Base-by-base conservation (phyloP, 2,888 invertebrate species). In the Caradrina kadenii region DNA sequence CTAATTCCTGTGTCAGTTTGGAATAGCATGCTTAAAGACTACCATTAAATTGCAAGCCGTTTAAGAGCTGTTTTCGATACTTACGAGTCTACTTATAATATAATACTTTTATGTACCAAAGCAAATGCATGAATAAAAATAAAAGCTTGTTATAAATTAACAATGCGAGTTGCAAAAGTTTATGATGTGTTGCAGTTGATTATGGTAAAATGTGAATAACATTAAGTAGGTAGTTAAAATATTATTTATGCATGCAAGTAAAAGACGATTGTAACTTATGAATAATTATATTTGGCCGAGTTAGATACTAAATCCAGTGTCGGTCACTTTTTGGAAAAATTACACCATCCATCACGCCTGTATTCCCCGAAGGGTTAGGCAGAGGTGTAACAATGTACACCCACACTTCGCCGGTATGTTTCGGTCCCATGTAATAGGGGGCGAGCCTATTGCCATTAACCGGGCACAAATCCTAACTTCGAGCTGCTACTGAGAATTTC, bases 1-100 rank as follows among this genome's bases (percentile, higher is more conserved):
- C 92, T 88, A 87, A 87, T 86, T 87, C 87, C 83, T 82, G 79
- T 79, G 76, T 61, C 81, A 74, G 56, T 64, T 79, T 74, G 55
- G 65, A 69, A 76, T 63, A 73, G 83, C 74, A 79, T 67, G 76
- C 74, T 70, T 67, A 76, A 79, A 70, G 53, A 66, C 64, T 55
- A 58, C 59, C 42, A 68, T 66, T 62, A 56, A 49, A 66, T 67
- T 54, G 76, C 52, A 49, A 56, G 35, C 26, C 8, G 21, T 61
- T 63, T 59, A 31, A 56, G 49, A 62, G 26, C 22, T 69, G 35
- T 19, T 22, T 15, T 22, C 48, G 45, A 74, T 58, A 54, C 3
- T 13, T 59, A n/a, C 31, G 15, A 31, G 42, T 39, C 11, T 39
- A 39, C 11, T 11, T 11, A 11, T 2, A 2, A 39, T 13, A 45